Evolutionary conservation across 2,113 vertebrate genomes (phyloP).

Genomic region (Gymnogyps californianus): DNA sequence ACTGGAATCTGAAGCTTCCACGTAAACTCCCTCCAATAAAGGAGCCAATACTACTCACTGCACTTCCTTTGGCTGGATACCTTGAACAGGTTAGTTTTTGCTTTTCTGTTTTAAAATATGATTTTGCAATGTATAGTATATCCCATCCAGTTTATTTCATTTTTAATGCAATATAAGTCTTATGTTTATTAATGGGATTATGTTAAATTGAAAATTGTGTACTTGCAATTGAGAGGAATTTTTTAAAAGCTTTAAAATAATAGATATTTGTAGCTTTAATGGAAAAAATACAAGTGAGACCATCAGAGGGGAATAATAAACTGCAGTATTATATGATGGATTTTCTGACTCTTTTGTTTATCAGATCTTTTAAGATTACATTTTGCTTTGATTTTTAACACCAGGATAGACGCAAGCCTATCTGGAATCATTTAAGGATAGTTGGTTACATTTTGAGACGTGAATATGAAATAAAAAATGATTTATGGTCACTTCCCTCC

Average conservation of each 20-base stretch:
- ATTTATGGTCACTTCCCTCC: not conserved
- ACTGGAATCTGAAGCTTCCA: slow-evolving; percentile 86
- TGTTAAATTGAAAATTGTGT: not conserved
- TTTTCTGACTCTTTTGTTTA: not conserved
- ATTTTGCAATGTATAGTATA: not conserved
- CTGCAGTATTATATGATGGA: not conserved
- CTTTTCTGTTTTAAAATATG: not conserved
- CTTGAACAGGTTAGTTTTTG: slow-evolving; percentile 81
- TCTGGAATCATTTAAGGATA: not conserved
- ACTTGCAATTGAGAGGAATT: not conserved
- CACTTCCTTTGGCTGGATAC: slow-evolving; percentile 89
- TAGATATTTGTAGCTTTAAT: not conserved
- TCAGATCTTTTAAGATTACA: not conserved
- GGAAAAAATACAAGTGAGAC: not conserved
- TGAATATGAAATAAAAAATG: not conserved
- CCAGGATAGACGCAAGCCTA: not conserved
- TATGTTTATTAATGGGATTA: not conserved
- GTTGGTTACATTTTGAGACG: not conserved
- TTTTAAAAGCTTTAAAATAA: not conserved
- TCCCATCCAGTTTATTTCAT: not conserved
- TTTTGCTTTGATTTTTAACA: not conserved
- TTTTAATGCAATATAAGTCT: not conserved
- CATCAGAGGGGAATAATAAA: not conserved
- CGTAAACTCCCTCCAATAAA: slow-evolving; percentile 86
- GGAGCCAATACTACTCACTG: slow-evolving; percentile 81